Conservation (phyloP, 2,888 invertebrate genomes). For the Stenoptilia bipunctidactyla region DNA sequence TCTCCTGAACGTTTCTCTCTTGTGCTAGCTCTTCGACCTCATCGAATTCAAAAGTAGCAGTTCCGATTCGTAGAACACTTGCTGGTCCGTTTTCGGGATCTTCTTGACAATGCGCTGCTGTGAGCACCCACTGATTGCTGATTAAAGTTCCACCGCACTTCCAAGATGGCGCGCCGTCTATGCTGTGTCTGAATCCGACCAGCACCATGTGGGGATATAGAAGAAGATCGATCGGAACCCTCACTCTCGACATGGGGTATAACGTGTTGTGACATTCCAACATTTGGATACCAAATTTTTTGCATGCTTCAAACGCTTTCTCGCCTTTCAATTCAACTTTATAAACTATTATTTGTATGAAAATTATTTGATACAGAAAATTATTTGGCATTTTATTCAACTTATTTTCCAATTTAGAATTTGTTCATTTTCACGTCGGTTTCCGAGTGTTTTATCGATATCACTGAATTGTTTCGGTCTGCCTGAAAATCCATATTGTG, state of each 20-base stretch:
- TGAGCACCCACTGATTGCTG: constrained; percentile 49
- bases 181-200: constrained; percentile 37
- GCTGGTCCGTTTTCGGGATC: constrained; percentile 59
- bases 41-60: constrained; percentile 61
- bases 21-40: constrained; percentile 63
- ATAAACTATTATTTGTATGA: too few species aligned
- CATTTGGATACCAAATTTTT: constrained; percentile 41
- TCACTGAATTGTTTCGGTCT: too few species aligned
- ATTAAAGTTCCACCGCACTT: constrained; percentile 59
- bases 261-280: constrained; percentile 57
- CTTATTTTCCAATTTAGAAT: too few species aligned
- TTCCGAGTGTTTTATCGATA: too few species aligned
- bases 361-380: too few species aligned
- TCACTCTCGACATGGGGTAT: constrained; percentile 30
- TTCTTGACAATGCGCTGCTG: constrained; percentile 55
- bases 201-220: constrained; percentile 77
- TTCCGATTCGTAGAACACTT: constrained; percentile 63
- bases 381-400: too few species aligned
- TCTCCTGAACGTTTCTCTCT: constrained; percentile 49
- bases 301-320: constrained; percentile 47
- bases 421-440: too few species aligned
- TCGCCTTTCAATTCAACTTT: constrained; percentile 28
- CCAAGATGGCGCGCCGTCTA: constrained; percentile 29
- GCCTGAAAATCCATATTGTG: too few species aligned
- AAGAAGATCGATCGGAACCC: constrained; percentile 54